These are phyloP conservation scores for Anas flavirostris DNA, from an alignment of 2,797 vertebrate species.

Conservation along the genomic window DNA sequence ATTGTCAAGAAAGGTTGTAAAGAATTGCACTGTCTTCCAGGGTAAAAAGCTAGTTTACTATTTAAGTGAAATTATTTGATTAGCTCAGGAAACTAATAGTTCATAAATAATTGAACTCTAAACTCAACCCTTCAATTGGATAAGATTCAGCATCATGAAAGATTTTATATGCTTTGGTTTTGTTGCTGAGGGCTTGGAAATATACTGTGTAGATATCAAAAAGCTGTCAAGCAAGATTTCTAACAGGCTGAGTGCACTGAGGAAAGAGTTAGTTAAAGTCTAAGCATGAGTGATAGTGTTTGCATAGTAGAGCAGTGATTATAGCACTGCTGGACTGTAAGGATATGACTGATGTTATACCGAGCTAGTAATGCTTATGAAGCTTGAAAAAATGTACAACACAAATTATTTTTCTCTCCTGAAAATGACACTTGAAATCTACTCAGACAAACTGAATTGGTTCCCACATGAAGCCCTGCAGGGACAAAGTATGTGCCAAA, in stretches of 20 bases:
- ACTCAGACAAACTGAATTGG: constrained; percentile 34
- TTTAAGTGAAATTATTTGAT: constrained; percentile 57
- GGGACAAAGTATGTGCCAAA: constrained; percentile 7
- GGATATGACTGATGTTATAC: constrained; percentile 55
- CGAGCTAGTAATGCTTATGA: constrained; percentile 38
- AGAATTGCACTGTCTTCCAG: neutral
- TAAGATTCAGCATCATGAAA: neutral
- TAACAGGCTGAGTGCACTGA: constrained; percentile 31
- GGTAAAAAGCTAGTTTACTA: constrained; percentile 25
- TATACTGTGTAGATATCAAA: constrained; percentile 38
- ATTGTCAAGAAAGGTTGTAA: neutral
- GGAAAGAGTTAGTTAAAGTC: constrained; percentile 58
- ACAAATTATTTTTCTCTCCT: constrained; percentile 51
- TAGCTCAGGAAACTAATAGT: constrained; percentile 39
- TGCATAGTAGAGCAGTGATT: constrained; percentile 64
- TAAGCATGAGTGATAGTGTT: constrained; percentile 59
- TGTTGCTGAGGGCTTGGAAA: constrained; percentile 50
- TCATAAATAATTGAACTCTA: constrained; percentile 52
- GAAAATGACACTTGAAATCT: constrained; percentile 54
- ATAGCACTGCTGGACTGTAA: constrained; percentile 49
- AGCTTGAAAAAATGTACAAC: constrained; percentile 41
- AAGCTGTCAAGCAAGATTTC: constrained; percentile 65
- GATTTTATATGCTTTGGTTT: constrained; percentile 33
- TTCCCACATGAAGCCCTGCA: constrained; percentile 8
- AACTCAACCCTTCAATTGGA: neutral